Evolutionary conservation across 2,113 vertebrate species (phyloP), one percentile per base, ranked within the genome.

Genomic region (Oncorhynchus mykiss): DNA sequence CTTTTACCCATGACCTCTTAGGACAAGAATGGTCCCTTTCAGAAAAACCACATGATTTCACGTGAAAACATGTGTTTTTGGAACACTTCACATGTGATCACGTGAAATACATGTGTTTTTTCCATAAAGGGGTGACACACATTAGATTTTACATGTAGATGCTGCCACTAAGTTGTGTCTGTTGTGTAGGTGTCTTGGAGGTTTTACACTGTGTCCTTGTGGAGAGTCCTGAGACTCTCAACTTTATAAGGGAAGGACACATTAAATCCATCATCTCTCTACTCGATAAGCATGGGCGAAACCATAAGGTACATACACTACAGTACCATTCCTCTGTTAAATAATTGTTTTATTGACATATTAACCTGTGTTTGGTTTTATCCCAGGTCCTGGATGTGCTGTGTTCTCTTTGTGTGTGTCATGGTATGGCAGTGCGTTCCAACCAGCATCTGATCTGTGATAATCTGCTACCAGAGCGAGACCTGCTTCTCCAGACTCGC

Each of bases 371-470:
- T 89, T 70, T 59, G 78, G 16, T 72, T 84, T 67, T 78, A 18
- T 86, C 87, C 48, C 88, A 99, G 97, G 96, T 98, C 73, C 92
- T 99, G 86, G 96, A 98, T 69, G 96, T 99, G 79, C 89, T 99
- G 2, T 94, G 95, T 80, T 98, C 97, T 11, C 93, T 99, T 4
- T 98, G 96, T 86, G 96, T 97, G 74, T 99, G 96, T 88, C 95
- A 97, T 29, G 95, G 96, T 59, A 95, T 96, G 11, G 97, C 97
- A 0, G 96, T 99, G 67, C 91, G 96, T 0, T 96, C 96, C 76
- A 99, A 98, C 91, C 97, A 99, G 79, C 95, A 98, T 85, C 92
- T 97, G 80, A 98, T 99, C 83, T 98, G 96, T 89, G 95, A 98
- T 87, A 96, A 94, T 79, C 93, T 99, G 68, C 93, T 99, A 66